Base-by-base conservation (phyloP, 2,113 vertebrate species). In the Pterophyllum scalare region DNA sequence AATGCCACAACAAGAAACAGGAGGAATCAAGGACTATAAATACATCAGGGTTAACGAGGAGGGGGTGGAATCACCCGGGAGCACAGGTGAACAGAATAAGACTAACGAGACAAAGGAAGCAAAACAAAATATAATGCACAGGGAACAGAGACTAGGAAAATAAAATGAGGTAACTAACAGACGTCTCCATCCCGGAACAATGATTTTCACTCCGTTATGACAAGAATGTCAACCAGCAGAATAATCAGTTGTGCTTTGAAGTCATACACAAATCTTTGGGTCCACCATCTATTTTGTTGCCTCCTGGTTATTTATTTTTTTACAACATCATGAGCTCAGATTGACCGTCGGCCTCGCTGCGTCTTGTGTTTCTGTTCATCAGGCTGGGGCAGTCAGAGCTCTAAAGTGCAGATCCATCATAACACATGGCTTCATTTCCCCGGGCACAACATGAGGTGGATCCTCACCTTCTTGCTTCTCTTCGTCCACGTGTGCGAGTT, bases 361-460 rank as follows among this genome's bases (percentile, higher is more conserved):
- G 6, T 52, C 2, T 54, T 33, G 2, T 84, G 22, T 38, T 35
- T 76, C 14, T 79, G 2, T 85, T 6, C 7, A 77, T 58, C 90
- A 99, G 98, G 98, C 13, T 99, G 98, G 98, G 98, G 98, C 49
- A 99, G 97, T 84, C 98, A 99, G 88, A 99, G 98, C 90, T 99
- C 98, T 0, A 99, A 99, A 91, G 98, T 99, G 7, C 98, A 99
- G 93, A 99, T 99, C 89, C 98, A 99, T 88, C 98, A 99, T 85
- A 99, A 99, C 80, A 99, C 98, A 0, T 99, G 98, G 98, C 96
- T 99, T 46, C 98, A 99, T 85, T 99, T 99, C 86, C 98, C 98
- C 0, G 98, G 98, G 1, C 98, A 99, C 93, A 99, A 98, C 95
- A 88, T 99, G 83, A 94, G 98, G 6, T 99, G 98, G 98, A 97